Conservation (phyloP, 2,797 vertebrate species). For the Tolypeutes matacus region DNA sequence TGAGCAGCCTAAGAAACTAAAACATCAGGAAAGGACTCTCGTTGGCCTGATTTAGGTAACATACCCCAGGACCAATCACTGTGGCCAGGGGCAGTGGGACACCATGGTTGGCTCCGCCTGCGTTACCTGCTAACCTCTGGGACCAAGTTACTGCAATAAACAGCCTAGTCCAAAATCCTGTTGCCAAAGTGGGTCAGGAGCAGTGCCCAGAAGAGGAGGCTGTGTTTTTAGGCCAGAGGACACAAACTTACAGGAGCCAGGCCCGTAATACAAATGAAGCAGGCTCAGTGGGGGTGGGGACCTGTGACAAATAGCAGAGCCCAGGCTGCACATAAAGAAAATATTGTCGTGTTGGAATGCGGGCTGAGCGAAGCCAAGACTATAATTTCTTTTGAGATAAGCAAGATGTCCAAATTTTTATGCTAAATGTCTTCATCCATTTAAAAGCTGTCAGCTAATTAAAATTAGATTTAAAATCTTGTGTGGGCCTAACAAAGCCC, state of each 20-base stretch:
- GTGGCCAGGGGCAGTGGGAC: not conserved
- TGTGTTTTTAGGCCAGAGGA: not conserved
- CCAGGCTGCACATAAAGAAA: slow-evolving; percentile 44
- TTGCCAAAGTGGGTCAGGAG: not conserved
- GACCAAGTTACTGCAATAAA: not conserved
- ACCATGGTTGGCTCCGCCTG: not conserved
- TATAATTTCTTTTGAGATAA: slow-evolving; percentile 14
- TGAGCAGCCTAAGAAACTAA: no score
- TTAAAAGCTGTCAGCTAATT: slow-evolving; percentile 66
- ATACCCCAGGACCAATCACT: no score
- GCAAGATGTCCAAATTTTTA: slow-evolving; percentile 63
- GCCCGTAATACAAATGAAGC: slow-evolving; percentile 48
- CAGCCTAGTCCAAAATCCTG: not conserved
- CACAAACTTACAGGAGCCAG: not conserved
- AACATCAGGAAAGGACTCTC: not conserved
- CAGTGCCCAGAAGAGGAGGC: not conserved
- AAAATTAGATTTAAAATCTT: slow-evolving; percentile 65
- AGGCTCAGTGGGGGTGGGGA: not conserved
- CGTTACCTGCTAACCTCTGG: not conserved
- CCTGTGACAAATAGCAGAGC: slow-evolving; percentile 9
- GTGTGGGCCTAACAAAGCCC: not conserved
- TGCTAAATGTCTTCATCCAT: slow-evolving; percentile 60
- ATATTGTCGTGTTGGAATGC: slow-evolving; percentile 52
- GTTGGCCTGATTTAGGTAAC: not conserved
- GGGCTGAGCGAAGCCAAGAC: slow-evolving; percentile 40